A percentile compares a stretch with the other conserved stretches of the same genome.
phyloP scores from a whole-genome alignment of 2,888 invertebrate genomes.

The Papilio elwesi region DNA sequence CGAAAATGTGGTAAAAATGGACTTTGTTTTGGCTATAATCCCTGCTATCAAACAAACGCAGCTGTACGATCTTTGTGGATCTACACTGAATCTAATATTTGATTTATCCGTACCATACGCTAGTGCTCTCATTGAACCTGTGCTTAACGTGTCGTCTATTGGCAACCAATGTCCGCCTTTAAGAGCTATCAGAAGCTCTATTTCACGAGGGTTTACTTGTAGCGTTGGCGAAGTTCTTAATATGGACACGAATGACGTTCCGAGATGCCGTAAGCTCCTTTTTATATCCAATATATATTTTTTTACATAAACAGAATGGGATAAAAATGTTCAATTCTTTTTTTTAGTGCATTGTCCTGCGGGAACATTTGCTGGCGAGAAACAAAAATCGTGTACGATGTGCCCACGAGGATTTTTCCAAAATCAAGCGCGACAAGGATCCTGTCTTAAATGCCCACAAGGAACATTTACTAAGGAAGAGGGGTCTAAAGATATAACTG shows the following conservation, averaged over 20 bases:
- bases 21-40: constrained; percentile 93
- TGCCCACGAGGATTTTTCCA: constrained; percentile 97
- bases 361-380: constrained; percentile 95
- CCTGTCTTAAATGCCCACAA: constrained; percentile 94
- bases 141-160: constrained; percentile 94
- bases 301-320: not conserved
- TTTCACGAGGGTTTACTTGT: constrained; percentile 95
- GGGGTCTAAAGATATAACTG: constrained; percentile 93
- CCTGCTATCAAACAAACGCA: constrained; percentile 96
- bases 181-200: constrained; percentile 92
- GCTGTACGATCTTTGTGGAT: constrained; percentile 97
- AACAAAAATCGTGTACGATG: constrained; percentile 95
- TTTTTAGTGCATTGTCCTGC: constrained; percentile 97
- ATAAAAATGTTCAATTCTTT: constrained; percentile 27
- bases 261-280: constrained; percentile 92
- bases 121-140: constrained; percentile 94
- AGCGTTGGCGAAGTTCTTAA: constrained; percentile 96
- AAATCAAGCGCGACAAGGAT: constrained; percentile 94
- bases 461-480: constrained; percentile 97
- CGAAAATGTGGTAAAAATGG: constrained; percentile 95
- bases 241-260: constrained; percentile 95
- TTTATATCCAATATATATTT: constrained; percentile 9
- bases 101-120: constrained; percentile 97
- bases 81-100: constrained; percentile 95
- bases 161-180: constrained; percentile 97